Evolutionary conservation across 2,113 vertebrate genomes (phyloP).

Genomic region (Steatornis caripensis): DNA sequence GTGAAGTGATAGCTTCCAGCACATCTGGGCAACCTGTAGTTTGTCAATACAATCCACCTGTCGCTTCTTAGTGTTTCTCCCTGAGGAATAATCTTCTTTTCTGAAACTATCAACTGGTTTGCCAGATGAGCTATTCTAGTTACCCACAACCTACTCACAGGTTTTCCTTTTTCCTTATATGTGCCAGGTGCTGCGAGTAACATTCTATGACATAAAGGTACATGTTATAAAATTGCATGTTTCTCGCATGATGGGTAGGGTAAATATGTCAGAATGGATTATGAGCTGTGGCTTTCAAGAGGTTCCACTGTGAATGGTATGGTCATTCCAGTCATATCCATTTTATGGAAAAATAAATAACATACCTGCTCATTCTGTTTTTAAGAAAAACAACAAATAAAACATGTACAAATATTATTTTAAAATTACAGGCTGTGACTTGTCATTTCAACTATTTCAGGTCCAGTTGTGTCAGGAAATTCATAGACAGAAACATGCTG

Average conservation of each 20-base stretch:
- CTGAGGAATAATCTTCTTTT: not conserved
- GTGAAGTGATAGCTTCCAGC: not conserved
- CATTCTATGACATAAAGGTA: not conserved
- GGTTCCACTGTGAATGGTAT: not conserved
- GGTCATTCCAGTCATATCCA: not conserved
- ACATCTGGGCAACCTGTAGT: not conserved
- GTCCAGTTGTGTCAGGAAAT: not conserved
- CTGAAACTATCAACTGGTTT: not conserved
- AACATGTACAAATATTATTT: not conserved
- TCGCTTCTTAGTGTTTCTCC: not conserved
- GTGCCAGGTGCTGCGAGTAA: not conserved
- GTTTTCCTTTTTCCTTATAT: not conserved
- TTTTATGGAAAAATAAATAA: not conserved
- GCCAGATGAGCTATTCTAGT: not conserved
- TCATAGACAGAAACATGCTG: not conserved
- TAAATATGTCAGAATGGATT: not conserved
- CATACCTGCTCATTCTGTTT: not conserved
- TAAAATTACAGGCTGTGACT: not conserved
- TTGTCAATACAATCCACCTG: not conserved
- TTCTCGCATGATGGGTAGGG: not conserved
- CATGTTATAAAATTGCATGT: accelerated
- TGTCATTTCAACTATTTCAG: not conserved
- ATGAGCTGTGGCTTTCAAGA: not conserved
- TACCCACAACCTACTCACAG: not conserved
- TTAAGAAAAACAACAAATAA: not conserved